Conservation (phyloP, 2,113 vertebrate species). For the Dasyornis broadbenti region DNA sequence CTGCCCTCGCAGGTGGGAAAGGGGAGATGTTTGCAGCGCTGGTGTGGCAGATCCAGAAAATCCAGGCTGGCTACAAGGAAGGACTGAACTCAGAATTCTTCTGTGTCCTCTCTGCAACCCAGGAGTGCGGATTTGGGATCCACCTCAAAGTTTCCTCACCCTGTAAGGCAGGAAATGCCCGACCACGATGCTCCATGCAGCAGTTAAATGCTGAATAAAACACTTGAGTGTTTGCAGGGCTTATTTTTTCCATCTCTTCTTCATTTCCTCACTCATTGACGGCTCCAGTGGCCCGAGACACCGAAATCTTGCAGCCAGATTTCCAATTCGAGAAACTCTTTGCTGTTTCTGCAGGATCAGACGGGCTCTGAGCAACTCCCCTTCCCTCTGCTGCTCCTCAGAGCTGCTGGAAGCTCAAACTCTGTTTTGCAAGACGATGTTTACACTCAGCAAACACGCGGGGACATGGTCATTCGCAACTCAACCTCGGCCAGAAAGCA, state of each 20-base stretch:
- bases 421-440: not conserved
- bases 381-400: not conserved
- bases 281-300: not conserved
- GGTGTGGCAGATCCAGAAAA: not conserved
- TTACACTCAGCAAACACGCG: not conserved
- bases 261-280: not conserved
- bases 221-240: not conserved
- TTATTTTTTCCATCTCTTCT: not conserved
- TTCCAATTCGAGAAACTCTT: not conserved
- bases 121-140: not conserved
- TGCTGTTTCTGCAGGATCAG: not conserved
- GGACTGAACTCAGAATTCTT: not conserved
- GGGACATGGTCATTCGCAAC: not conserved
- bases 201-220: not conserved
- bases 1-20: not conserved
- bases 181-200: not conserved
- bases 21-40: not conserved
- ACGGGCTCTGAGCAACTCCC: not conserved
- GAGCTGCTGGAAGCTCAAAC: not conserved
- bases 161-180: rapidly evolving
- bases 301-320: not conserved
- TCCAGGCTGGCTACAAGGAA: not conserved
- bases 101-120: not conserved
- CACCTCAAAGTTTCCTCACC: not conserved
- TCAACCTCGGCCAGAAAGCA: not conserved